Evolutionary conservation across 2,888 invertebrate genomes (phyloP), one percentile per base, ranked within the genome.

Genomic region (Lacanobia oleracea): DNA sequence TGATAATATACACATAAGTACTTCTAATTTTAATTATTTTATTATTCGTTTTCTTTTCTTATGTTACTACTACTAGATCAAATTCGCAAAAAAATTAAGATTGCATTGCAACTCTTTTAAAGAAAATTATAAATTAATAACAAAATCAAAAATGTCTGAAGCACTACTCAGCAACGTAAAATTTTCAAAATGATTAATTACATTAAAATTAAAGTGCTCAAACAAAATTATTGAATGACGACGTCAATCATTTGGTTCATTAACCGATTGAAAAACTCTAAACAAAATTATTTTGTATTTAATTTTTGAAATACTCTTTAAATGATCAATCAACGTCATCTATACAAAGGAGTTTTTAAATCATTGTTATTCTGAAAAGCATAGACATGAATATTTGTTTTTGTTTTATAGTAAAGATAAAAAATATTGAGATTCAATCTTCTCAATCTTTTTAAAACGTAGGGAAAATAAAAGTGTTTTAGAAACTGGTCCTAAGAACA

Each of bases 211-310:
- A 53, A 14, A 48, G 4, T 16, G 12, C 50, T 1, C 14, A 10
- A 61, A 57, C 57, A 43, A 66, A 63, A 63, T 8, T 48, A 18
- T 63, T 45, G 37, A 62, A 73, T 21, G n/a, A 3, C 10, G 27
- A 10, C 33, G 62, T 63, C 74, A 67, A 63, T 79, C 74, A 73
- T 60, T 59, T 3, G 12, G 54, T 76, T 61, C 51, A 56, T 14
- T 12, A 59, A 45, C 45, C 51, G 12, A 45, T 33, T 16, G 21
- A 75, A 53, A 23, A n/a, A 21, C 14, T 43, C 21, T 16, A n/a
- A 37, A 40, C 14, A 27, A n/a, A 48, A n/a, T 72, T 16, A 37
- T 27, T 33, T 4, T 23, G 16, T 18, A 6, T 40, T 21, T 23
- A 18, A 21, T 64, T 27, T 45, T 6, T 51, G 43, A 43, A 66